A percentile compares a stretch with the other conserved stretches of the same genome.
Evolutionary conservation across 2,888 invertebrate genomes (phyloP).

Genomic region (Bugula neritina): DNA sequence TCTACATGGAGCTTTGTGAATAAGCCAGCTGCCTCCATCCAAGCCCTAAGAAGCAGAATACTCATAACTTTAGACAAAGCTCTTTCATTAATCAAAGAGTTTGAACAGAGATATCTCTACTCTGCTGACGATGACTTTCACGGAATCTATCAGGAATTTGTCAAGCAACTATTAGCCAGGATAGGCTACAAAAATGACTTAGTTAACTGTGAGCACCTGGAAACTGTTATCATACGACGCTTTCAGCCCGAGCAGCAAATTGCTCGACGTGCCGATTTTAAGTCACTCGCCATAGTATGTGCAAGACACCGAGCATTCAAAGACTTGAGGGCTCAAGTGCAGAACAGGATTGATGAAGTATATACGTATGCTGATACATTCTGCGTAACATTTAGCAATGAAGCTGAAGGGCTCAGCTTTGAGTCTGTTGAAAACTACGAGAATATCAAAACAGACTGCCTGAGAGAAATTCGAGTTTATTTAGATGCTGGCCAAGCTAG

Average conservation of each 20-base stretch:
- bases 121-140: conserved; percentile 23
- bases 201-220: conserved; percentile 7
- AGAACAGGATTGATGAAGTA: conserved; percentile 9
- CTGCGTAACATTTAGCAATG: conserved; percentile 20
- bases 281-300: neutral
- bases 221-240: neutral
- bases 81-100: neutral
- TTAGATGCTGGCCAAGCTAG: conserved; percentile 14
- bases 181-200: conserved; percentile 22
- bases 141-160: conserved; percentile 23
- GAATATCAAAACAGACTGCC: conserved; percentile 16
- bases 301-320: conserved; percentile 12
- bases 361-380: conserved; percentile 21
- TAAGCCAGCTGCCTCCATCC: conserved; percentile 15
- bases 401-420: conserved; percentile 22
- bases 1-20: conserved; percentile 22
- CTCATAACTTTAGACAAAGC: conserved; percentile 13
- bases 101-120: conserved; percentile 21
- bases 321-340: conserved; percentile 7
- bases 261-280: conserved; percentile 9
- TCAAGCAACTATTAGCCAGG: conserved; percentile 14
- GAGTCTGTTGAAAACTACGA: conserved; percentile 16
- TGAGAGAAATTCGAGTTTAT: neutral
- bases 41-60: conserved; percentile 15
- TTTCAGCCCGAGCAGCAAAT: conserved; percentile 4